Conservation (phyloP, 2,113 vertebrate species). For the Lates calcarifer region DNA sequence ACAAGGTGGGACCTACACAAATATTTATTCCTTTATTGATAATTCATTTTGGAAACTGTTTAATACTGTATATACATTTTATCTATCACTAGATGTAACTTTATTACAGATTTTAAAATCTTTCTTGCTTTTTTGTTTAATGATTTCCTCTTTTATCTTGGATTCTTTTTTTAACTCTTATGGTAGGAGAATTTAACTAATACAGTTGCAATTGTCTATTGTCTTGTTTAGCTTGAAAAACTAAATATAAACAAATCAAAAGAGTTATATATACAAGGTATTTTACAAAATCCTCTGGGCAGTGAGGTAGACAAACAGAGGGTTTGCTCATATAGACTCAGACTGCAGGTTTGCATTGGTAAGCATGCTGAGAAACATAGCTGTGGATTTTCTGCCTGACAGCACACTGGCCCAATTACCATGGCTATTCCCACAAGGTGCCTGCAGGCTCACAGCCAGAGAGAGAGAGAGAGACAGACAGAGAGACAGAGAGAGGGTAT, state of each 20-base stretch:
- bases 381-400: constrained; percentile 42
- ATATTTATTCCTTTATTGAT: background rate
- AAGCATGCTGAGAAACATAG: constrained; percentile 40
- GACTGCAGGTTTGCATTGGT: constrained; percentile 41
- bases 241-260: background rate
- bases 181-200: too few species aligned
- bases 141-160: too few species aligned
- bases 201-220: too few species aligned
- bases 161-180: too few species aligned
- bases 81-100: too few species aligned
- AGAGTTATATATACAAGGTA: background rate
- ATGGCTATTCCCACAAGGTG: constrained; percentile 22
- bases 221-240: background rate
- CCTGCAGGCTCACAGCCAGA: constrained; percentile 40
- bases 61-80: background rate
- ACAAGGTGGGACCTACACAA: too few species aligned
- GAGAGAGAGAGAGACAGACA: background rate
- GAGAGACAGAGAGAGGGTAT: background rate
- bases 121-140: too few species aligned
- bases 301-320: constrained; percentile 4
- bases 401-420: constrained; percentile 56
- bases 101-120: too few species aligned
- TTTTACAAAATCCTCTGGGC: background rate
- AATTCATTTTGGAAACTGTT: background rate
- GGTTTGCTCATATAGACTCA: background rate